phyloP scores from a whole-genome alignment of 2,797 vertebrate genomes.

The Malurus leucopterus region DNA sequence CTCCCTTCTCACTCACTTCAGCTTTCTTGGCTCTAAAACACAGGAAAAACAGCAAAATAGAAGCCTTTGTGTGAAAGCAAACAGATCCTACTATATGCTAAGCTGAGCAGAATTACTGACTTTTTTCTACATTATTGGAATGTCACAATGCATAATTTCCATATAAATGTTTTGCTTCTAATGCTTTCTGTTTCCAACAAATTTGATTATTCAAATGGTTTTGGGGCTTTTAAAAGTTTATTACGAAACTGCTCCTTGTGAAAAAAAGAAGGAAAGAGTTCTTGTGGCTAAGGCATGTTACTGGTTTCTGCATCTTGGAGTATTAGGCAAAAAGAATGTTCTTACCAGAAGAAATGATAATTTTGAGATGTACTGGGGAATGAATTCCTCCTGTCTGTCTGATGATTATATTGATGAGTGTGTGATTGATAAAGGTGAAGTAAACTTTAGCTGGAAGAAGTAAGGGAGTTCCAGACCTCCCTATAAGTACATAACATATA shows the following conservation, averaged over 20 bases:
- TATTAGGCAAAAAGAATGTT: not conserved
- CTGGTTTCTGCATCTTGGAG: not conserved
- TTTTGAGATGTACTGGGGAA: not conserved
- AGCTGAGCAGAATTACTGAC: not conserved
- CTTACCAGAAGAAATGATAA: not conserved
- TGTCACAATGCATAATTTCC: not conserved
- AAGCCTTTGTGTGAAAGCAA: constrained; percentile 21
- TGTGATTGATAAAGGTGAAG: not conserved
- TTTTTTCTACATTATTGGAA: not conserved
- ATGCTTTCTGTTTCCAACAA: not conserved
- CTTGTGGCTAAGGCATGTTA: not conserved
- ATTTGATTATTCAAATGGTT: not conserved
- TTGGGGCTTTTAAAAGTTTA: not conserved
- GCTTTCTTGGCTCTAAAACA: constrained; percentile 25
- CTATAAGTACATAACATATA: not conserved
- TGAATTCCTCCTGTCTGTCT: not conserved
- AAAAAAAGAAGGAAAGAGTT: not conserved
- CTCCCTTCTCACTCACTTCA: constrained; percentile 15
- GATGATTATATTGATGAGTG: not conserved
- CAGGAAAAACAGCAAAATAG: constrained; percentile 8
- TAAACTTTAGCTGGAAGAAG: not conserved
- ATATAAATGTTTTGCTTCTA: not conserved
- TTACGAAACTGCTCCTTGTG: not conserved
- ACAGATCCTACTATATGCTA: not conserved
- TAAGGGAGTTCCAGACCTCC: not conserved